Evolutionary conservation across 2,113 vertebrate genomes (phyloP).

Genomic region (Noturus placidus): DNA sequence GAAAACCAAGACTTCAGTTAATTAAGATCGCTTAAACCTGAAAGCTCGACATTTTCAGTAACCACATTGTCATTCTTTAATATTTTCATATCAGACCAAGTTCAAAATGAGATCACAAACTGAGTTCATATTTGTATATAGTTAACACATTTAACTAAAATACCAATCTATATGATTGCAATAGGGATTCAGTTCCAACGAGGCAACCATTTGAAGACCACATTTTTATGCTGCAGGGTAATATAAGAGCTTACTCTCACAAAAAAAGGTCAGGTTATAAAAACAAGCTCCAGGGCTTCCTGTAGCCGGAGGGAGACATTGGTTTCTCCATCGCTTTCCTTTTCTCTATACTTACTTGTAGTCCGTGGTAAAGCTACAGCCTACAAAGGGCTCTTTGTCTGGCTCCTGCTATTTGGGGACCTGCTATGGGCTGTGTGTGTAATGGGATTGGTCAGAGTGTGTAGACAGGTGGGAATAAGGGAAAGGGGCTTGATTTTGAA

Average conservation of each 20-base stretch:
- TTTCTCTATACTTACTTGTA: neutral
- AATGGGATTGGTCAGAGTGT: conserved; percentile 15
- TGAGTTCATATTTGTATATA: neutral
- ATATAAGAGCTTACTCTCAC: neutral
- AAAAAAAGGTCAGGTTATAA: neutral
- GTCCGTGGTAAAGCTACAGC: neutral
- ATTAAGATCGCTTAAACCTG: neutral
- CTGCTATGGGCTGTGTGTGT: conserved; percentile 38
- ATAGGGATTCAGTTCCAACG: neutral
- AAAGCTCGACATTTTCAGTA: neutral
- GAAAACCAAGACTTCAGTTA: neutral
- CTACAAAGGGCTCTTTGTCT: conserved; percentile 52
- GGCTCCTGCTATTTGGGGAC: conserved; percentile 11
- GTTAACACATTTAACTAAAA: neutral
- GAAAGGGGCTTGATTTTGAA: conserved; percentile 13
- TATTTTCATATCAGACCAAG: neutral
- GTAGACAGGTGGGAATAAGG: conserved; percentile 26
- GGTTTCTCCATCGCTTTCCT: neutral
- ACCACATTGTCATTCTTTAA: neutral
- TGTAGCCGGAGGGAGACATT: neutral
- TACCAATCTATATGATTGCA: neutral
- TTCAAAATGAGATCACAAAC: neutral
- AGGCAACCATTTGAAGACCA: neutral
- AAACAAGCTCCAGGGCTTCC: neutral
- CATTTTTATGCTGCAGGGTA: neutral